Conservation (phyloP, 2,113 vertebrate species). For the Synchiropus splendidus region DNA sequence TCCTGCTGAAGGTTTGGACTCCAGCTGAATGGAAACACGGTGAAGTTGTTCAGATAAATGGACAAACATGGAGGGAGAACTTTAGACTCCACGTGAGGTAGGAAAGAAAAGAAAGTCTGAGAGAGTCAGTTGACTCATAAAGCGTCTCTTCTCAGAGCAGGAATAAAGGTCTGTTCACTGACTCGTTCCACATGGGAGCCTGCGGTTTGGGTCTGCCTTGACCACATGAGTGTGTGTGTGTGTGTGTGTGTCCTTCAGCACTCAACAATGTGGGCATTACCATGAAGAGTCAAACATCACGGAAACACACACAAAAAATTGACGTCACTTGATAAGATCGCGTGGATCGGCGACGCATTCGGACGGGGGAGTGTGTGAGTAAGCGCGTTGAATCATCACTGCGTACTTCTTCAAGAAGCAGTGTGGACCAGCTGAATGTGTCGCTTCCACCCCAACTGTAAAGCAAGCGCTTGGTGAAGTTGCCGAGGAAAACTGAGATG, state of each 20-base stretch:
- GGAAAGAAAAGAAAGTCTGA: conserved; percentile 8
- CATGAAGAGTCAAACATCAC: background rate
- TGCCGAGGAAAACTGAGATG: no score
- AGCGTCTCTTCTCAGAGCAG: conserved; percentile 34
- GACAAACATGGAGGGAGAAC: no score
- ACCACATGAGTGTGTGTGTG: conserved; percentile 29
- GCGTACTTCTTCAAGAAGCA: conserved; percentile 7
- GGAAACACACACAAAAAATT: no score
- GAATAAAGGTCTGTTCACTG: conserved; percentile 51
- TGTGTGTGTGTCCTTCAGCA: conserved; percentile 17
- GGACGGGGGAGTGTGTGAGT: no score
- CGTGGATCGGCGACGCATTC: no score
- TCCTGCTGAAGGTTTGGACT: conserved; percentile 7
- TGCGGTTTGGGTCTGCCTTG: conserved; percentile 47
- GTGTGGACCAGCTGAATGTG: conserved; percentile 7
- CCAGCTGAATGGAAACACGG: no score
- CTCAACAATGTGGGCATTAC: conserved; percentile 10
- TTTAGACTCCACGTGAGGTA: no score
- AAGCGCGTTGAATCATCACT: conserved; percentile 21
- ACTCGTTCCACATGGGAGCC: conserved; percentile 43
- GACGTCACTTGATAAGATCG: conserved; percentile 25
- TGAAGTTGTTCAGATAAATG: no score
- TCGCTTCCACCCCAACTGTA: background rate
- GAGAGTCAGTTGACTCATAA: conserved; percentile 28
- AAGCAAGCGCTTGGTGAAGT: no score